Evolutionary conservation across 1,140 invertebrate species (phyloP), one percentile per base, ranked within the genome.

Genomic region (Maconellicoccus hirsutus): DNA sequence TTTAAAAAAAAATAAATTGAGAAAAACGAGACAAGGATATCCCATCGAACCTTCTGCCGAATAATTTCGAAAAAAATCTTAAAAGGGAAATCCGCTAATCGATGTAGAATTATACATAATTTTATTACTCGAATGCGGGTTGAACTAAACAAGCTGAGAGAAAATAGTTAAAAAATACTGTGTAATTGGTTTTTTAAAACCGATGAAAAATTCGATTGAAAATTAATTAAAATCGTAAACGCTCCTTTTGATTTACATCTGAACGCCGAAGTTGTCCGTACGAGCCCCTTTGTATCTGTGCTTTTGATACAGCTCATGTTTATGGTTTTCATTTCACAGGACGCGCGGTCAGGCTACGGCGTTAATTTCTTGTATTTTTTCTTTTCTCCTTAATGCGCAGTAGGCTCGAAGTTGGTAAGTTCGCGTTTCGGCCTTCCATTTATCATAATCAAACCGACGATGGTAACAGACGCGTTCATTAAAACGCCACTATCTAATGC

Each of bases 401-500:
- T 66, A 66, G 61, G 61, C 22, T 25, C 10, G 10, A 66, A 66
- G 61, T 66, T 66, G 61, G 7, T 23, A 23, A 66, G 61, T 66
- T 66, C 61, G 61, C 61, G 61, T 66, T 66, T 66, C 16, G 25
- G 21, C 25, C 61, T 23, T 26, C 61, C 61, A 66, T 66, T 66
- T 66, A 66, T 66, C 61, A 66, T 66, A 66, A 66, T 66, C 61
- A 66, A 66, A 19, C 25, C 19, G 61, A 66, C 61, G 61, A 66
- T 66, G 61, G 61, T 26, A 66, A 66, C 61, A 66, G 61, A 66
- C 61, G 61, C 61, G 61, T 66, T 66, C 61, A 66, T 66, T 66
- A 66, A 66, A 66, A 22, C 25, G 61, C 61, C 61, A 66, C 61
- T 66, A 66, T 66, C 61, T 66, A 66, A 66, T 66, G 61, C 61